Evolutionary conservation across 2,113 vertebrate genomes (phyloP), one percentile per base, ranked within the genome.

Genomic region (Junco hyemalis): DNA sequence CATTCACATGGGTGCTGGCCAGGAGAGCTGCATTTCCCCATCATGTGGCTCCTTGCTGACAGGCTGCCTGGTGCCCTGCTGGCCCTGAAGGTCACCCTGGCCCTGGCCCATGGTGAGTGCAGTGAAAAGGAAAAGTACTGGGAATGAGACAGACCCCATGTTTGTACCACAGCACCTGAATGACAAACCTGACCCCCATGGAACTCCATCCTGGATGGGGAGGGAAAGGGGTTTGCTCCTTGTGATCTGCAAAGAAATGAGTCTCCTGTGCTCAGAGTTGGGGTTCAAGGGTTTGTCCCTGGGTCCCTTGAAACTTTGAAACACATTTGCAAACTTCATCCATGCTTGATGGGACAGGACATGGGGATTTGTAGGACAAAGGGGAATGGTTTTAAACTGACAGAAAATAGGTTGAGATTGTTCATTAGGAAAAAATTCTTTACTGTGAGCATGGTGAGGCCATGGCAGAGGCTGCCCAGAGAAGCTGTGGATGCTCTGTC

Each of bases 111-210:
- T n/a, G 33, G 35, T 36, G 81, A 38, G 61, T n/a, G 59, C 7
- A 42, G 60, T 0, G 3, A 44, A 84, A 48, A 86, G 93, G 94
- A 96, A 95, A 96, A 96, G 29, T 92, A 96, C 96, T 71, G 83
- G 83, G 88, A 86, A 78, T 7, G 31, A 78, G 44, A 31, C 24
- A 20, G 50, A 24, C 54, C 87, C 64, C 33, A 1, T 35, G 16
- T 70, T 20, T 24, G 53, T 61, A 88, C 38, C 76, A 66, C 25
- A 70, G 79, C 0, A 5, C 66, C 68, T 73, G 71, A 54, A 80
- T 18, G 12, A 38, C 9, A 23, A 78, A 54, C 21, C 33, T 35
- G 42, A 45, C 5, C 19, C n/a, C 20, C 18, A 5, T 2, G 28
- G 64, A 93, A 12, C 29, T 36, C 23, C 35, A 29, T 11, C 47